Conservation (phyloP, 1,140 invertebrate species). For the Heliothis subflexa region DNA sequence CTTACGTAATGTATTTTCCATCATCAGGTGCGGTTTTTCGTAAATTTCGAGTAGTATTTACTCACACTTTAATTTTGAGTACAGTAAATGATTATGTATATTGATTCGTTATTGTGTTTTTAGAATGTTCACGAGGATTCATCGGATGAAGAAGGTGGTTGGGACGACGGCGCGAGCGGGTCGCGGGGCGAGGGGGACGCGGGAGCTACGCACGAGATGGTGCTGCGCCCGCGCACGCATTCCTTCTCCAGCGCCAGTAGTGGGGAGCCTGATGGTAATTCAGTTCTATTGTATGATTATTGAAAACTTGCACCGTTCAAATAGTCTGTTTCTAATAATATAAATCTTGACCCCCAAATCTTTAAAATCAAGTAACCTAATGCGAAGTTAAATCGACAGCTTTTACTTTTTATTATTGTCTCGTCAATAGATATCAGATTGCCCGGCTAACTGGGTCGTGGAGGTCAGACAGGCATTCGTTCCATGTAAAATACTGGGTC, state of each 20-base stretch:
- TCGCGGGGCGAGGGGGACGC: constrained; percentile 63
- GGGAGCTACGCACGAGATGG: constrained; percentile 55
- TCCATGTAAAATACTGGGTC: too few species aligned
- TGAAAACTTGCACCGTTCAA: too few species aligned
- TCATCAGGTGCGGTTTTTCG: too few species aligned
- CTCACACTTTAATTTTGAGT: background rate
- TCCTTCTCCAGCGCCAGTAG: constrained; percentile 91
- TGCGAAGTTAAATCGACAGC: too few species aligned
- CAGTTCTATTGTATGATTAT: background rate
- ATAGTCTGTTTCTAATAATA: too few species aligned
- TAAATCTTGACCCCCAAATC: background rate
- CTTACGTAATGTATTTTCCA: too few species aligned
- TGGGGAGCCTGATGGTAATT: constrained; percentile 81
- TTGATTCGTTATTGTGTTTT: background rate
- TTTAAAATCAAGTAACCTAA: too few species aligned
- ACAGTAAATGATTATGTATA: background rate
- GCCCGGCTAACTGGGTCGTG: too few species aligned
- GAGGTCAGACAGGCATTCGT: too few species aligned
- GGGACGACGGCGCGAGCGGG: constrained; percentile 89
- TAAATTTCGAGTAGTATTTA: too few species aligned
- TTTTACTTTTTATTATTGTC: too few species aligned
- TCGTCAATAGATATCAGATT: too few species aligned
- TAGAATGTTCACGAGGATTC: constrained; percentile 90
- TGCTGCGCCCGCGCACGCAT: constrained; percentile 69
- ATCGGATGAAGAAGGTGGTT: constrained; percentile 95